Conservation (phyloP, 2,797 vertebrate genomes). For the Brotula barbata region DNA sequence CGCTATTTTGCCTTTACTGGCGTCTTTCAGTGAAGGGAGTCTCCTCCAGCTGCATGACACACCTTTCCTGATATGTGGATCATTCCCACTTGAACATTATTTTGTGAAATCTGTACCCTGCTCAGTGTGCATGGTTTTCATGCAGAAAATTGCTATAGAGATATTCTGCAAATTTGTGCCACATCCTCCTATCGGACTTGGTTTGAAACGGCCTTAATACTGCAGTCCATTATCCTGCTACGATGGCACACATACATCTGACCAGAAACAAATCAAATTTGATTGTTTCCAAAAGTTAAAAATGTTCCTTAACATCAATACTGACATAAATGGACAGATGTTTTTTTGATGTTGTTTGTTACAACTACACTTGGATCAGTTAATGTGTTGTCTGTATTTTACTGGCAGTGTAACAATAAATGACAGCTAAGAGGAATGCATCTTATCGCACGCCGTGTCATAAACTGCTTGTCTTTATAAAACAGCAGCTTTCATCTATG, state of each 20-base stretch:
- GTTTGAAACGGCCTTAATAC: too few species aligned
- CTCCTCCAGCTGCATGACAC: too few species aligned
- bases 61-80: too few species aligned
- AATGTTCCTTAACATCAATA: constrained; percentile 42
- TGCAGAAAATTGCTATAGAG: too few species aligned
- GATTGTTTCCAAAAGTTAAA: constrained; percentile 30
- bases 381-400: constrained; percentile 4
- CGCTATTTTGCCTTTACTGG: too few species aligned
- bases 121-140: too few species aligned
- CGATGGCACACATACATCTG: constrained; percentile 23
- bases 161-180: too few species aligned
- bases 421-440: constrained; percentile 28
- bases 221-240: too few species aligned
- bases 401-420: constrained; percentile 32
- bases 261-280: constrained; percentile 22
- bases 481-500: constrained; percentile 23
- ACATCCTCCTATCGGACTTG: too few species aligned
- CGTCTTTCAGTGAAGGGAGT: too few species aligned
- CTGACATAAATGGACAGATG: constrained; percentile 58
- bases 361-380: constrained; percentile 12
- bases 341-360: constrained; percentile 37
- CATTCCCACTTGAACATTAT: too few species aligned
- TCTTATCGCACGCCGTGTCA: constrained; percentile 13
- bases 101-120: too few species aligned
- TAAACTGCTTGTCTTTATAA: constrained; percentile 10